Evolutionary conservation across 1,140 invertebrate genomes (phyloP), one percentile per base, ranked within the genome.

Genomic region (Babylonia areolata): DNA sequence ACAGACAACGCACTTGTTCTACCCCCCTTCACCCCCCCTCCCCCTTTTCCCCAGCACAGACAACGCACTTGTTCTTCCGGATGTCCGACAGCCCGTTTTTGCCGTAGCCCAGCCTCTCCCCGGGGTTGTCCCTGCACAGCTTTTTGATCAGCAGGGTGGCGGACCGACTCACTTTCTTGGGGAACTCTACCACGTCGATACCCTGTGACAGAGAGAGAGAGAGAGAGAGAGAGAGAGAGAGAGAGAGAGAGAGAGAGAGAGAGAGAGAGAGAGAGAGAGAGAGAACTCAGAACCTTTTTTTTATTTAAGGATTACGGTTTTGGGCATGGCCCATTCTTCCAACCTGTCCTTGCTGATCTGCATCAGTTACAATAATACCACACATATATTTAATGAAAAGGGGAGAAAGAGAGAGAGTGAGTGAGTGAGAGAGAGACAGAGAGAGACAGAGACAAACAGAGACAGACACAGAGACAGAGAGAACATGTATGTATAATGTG

Each of bases 121-220:
- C 89, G 0, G 94, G 94, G 84, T 91, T 93, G 54, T 94, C 93
- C 35, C 93, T 81, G 89, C 94, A 95, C 35, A 95, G 87, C 81
- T 94, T 95, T 86, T 95, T 95, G 86, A 95, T 95, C n/a, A 95
- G 90, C 9, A 92, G 84, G 51, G 91, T 90, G 31, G 94, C 94
- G 83, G 92, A 93, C 64, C 91, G 90, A 15, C 91, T 91, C n/a
- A 95, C 93, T 86, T 91, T 92, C 85, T 94, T 92, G 33, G 93
- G 93, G 87, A 94, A 94, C 78, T 94, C 93, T n/a, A 95, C 97
- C 40, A 98, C 98, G 94, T 99, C 99, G 79, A 99, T 99, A 81
- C 99, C 99, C 95, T 84, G 69, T 15, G 9, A 12, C 37, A 15
- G 58, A 69, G 39, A 9, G 31, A 73, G 31, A 73, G 71, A 73